Evolutionary conservation across 2,113 vertebrate species (phyloP).

Genomic region (Polypterus senegalus): DNA sequence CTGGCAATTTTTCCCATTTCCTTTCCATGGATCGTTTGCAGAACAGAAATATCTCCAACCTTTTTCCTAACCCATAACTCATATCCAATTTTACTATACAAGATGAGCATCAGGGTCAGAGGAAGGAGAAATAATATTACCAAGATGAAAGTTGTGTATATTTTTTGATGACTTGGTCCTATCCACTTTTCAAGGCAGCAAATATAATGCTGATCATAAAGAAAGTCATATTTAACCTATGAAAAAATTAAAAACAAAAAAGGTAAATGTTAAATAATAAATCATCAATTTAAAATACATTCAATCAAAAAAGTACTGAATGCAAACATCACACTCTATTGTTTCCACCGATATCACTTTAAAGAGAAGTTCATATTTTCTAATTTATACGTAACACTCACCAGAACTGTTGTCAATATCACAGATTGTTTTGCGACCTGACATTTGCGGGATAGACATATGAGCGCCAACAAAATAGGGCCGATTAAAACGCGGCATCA

Average conservation of each 20-base stretch:
- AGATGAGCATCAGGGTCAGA: slow-evolving; percentile 40
- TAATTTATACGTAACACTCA: no score
- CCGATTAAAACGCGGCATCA: no score
- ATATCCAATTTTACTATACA: slow-evolving; percentile 48
- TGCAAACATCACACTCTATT: no score
- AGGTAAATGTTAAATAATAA: slow-evolving; percentile 2
- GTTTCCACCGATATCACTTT: no score
- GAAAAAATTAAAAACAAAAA: slow-evolving; percentile 5
- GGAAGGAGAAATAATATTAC: slow-evolving; percentile 51
- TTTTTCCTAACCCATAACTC: slow-evolving; percentile 56
- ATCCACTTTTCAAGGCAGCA: slow-evolving; percentile 55
- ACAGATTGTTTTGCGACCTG: no score
- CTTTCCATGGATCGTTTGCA: slow-evolving; percentile 41
- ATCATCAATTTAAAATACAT: no score
- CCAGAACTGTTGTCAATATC: no score
- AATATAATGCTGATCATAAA: slow-evolving; percentile 43
- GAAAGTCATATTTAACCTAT: slow-evolving; percentile 55
- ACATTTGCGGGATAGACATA: no score
- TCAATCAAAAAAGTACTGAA: no score
- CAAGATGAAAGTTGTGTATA: slow-evolving; percentile 46
- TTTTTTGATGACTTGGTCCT: slow-evolving; percentile 39
- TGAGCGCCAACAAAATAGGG: no score
- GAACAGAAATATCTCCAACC: slow-evolving; percentile 47
- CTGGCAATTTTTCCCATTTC: slow-evolving; percentile 47
- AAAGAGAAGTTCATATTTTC: no score